phyloP scores from a whole-genome alignment of 2,888 invertebrate genomes.

The Sturmia bella region DNA sequence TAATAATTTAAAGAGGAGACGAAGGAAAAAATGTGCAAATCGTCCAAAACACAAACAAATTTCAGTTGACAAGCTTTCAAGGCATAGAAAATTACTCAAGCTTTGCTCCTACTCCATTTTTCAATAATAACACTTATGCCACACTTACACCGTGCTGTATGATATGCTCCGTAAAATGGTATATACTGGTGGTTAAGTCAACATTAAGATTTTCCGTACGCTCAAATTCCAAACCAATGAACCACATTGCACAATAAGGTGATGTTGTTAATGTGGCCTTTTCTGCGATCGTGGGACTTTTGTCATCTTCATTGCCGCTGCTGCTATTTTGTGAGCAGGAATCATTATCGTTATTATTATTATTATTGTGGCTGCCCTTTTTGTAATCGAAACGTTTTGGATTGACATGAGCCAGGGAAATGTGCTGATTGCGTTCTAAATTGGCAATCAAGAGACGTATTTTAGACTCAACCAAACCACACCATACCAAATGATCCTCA shows the following conservation, averaged over 20 bases:
- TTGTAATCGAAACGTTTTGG: constrained; percentile 90
- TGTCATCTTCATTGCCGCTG: constrained; percentile 77
- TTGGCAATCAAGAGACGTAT: constrained; percentile 94
- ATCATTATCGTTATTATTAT: constrained; percentile 57
- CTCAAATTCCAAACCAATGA: constrained; percentile 96
- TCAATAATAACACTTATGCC: too few species aligned
- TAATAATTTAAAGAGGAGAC: too few species aligned
- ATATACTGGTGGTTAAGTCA: constrained; percentile 96
- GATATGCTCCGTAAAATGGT: constrained; percentile 94
- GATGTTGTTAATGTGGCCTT: constrained; percentile 75
- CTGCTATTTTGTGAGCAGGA: constrained; percentile 77
- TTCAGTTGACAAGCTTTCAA: too few species aligned
- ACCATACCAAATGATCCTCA: constrained; percentile 97
- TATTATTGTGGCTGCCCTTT: too few species aligned
- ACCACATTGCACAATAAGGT: constrained; percentile 94
- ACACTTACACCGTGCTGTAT: constrained; percentile 87
- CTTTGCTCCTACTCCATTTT: too few species aligned
- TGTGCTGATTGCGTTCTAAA: constrained; percentile 94
- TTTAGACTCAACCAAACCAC: constrained; percentile 97
- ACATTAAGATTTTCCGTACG: constrained; percentile 94
- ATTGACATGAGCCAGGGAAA: constrained; percentile 96
- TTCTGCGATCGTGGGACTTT: constrained; percentile 52
- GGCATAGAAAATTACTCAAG: too few species aligned
- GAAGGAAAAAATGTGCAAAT: too few species aligned
- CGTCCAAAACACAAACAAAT: too few species aligned